Conservation (phyloP, 2,797 vertebrate genomes). For the Acomys russatus region DNA sequence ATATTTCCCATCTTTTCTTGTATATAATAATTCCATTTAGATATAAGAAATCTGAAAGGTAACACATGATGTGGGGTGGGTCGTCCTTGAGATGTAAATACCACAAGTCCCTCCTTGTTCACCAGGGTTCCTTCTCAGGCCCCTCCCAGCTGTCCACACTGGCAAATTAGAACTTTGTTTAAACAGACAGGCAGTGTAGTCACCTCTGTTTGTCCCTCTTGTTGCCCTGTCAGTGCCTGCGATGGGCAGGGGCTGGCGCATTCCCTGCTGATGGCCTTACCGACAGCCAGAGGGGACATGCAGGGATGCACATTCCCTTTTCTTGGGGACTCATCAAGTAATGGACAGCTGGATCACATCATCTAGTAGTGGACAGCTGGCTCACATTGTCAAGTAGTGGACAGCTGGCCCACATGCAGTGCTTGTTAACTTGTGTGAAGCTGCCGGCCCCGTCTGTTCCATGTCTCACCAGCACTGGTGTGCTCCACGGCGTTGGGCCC, state of each 20-base stretch:
- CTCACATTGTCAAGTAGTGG: neutral
- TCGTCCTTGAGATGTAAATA: too few relatives aligned
- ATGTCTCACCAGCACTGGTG: neutral
- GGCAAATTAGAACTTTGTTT: neutral
- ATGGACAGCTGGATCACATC: neutral
- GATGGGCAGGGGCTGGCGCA: neutral
- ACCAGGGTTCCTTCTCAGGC: neutral
- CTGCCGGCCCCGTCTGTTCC: neutral
- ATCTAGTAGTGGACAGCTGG: neutral
- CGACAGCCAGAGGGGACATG: neutral
- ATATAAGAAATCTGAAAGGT: neutral
- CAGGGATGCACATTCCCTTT: neutral
- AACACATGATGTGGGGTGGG: neutral
- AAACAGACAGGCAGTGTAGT: neutral
- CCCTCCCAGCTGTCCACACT: neutral
- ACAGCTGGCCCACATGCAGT: neutral
- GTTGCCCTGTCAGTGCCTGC: neutral
- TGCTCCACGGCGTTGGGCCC: too few relatives aligned
- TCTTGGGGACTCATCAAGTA: neutral
- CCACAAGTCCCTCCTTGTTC: neutral
- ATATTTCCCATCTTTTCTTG: neutral
- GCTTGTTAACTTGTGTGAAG: neutral
- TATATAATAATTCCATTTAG: neutral
- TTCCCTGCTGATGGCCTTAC: neutral
- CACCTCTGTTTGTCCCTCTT: neutral